phyloP scores from a whole-genome alignment of 1,140 invertebrate species.

The Pseudobourletiella spinata region DNA sequence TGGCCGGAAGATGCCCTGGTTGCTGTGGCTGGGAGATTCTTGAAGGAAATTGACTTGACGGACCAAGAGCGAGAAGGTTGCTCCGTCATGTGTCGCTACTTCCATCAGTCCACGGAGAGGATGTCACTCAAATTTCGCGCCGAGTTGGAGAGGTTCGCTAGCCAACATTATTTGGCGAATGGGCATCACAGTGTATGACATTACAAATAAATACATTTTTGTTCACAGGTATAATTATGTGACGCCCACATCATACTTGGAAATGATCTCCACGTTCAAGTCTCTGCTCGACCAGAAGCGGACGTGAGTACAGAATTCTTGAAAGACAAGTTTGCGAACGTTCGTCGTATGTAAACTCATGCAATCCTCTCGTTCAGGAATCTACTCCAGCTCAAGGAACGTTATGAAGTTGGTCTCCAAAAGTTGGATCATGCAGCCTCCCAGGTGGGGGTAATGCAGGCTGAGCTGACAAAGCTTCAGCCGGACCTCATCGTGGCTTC shows the following conservation, averaged over 20 bases:
- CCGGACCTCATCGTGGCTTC: conserved; percentile 80
- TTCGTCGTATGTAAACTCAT: too few species aligned
- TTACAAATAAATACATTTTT: too few species aligned
- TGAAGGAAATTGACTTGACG: conserved; percentile 73
- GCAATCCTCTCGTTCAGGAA: conserved; percentile 9
- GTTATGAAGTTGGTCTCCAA: conserved; percentile 78
- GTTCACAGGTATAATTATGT: conserved; percentile 73
- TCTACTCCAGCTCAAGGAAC: conserved; percentile 40
- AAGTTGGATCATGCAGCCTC: conserved; percentile 72
- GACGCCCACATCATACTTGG: conserved; percentile 87
- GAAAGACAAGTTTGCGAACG: too few species aligned
- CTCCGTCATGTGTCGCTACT: conserved; percentile 81
- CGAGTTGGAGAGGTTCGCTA: conserved; percentile 23
- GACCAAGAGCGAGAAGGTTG: conserved; percentile 58
- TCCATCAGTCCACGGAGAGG: conserved; percentile 73
- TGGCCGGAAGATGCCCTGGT: conserved; percentile 90
- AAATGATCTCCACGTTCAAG: conserved; percentile 85
- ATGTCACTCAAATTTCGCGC: conserved; percentile 59
- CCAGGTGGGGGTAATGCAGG: conserved; percentile 76
- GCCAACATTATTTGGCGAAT: too few species aligned
- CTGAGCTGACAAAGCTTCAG: conserved; percentile 71
- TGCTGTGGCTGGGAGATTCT: conserved; percentile 78
- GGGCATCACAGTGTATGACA: too few species aligned
- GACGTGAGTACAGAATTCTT: conserved; percentile 51
- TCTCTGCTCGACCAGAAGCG: conserved; percentile 66